Base-by-base conservation (phyloP, 2,113 vertebrate genomes). In the Passerina amoena region DNA sequence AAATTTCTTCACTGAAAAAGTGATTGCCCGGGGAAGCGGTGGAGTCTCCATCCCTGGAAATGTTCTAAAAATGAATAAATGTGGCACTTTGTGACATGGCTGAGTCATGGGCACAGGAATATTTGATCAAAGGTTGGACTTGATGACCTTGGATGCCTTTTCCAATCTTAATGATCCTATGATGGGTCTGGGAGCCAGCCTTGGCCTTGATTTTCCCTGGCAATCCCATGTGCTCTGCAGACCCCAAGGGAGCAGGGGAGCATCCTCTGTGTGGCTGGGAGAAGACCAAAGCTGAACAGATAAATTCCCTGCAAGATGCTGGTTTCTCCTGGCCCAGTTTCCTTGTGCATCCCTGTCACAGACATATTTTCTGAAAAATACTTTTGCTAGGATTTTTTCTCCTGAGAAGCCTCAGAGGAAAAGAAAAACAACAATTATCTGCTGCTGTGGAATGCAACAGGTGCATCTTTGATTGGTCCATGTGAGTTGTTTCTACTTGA, bases 251-350 rank as follows among this genome's bases (percentile, higher is more conserved):
- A 83, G 25, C 54, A 61, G 11, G 12, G 14, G 13, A 87, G 20
- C 44, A 60, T 50, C 81, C 7, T 78, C 7, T 17, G 0, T 1
- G 0, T 22, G 28, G 12, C 2, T 4, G 15, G 3, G 1, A 78
- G 50, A 53, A 44, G n/a, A 38, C 19, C 40, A 42, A 82, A 48
- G 33, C 22, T 50, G 35, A n/a, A 64, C 12, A 31, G 37, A 7
- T 7, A 79, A 70, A 82, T 51, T 27, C 63, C 24, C 11, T 38
- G 37, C 12, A 54, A 50, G 54, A 48, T 54, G 25, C 40, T 53
- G 54, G 6, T 53, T 86, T 79, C 19, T 90, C 53, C 50, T 92
- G 40, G 18, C 37, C 30, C 35, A 5, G 17, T 28, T 60, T 16
- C 54, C 20, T 19, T 56, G 30, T n/a, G 53, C 73, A 88, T 69